These are phyloP conservation scores for Thelaira solivaga DNA, from an alignment of 2,888 invertebrate species.

Conservation along the genomic window DNA sequence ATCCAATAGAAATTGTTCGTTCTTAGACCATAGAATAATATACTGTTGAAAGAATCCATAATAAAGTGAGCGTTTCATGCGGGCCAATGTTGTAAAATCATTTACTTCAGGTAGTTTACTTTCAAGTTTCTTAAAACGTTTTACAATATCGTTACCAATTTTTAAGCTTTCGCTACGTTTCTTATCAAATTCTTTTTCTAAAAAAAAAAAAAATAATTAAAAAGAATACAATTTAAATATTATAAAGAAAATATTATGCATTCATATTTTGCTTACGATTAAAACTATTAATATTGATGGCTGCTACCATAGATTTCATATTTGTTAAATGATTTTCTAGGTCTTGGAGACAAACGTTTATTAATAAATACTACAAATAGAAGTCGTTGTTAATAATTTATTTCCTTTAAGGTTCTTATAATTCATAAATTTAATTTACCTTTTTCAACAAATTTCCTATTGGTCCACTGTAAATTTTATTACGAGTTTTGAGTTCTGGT, in stretches of 20 bases:
- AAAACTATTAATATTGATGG: background rate
- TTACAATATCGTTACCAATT: conserved; percentile 22
- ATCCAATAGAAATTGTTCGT: conserved; percentile 20
- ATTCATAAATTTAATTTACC: background rate
- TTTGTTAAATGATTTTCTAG: background rate
- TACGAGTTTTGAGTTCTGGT: no score
- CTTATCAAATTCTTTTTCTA: conserved; percentile 34
- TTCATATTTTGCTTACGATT: conserved; percentile 5
- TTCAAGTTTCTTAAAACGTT: conserved; percentile 34
- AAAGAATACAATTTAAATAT: background rate
- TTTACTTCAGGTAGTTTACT: conserved; percentile 1
- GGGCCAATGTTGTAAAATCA: conserved; percentile 8
- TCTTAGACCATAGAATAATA: conserved; percentile 12
- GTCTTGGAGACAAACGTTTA: background rate
- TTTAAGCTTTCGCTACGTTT: conserved; percentile 7
- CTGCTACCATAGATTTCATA: conserved; percentile 21
- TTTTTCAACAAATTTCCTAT: conserved; percentile 25
- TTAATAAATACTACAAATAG: conserved; percentile 2
- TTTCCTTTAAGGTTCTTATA: background rate
- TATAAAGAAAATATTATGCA: background rate
- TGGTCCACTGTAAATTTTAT: background rate
- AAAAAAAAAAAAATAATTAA: background rate
- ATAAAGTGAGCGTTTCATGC: conserved; percentile 29
- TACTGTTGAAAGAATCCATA: conserved; percentile 37
- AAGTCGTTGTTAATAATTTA: background rate